Conservation (phyloP, 2,113 vertebrate genomes). For the Trogon melanurus region DNA sequence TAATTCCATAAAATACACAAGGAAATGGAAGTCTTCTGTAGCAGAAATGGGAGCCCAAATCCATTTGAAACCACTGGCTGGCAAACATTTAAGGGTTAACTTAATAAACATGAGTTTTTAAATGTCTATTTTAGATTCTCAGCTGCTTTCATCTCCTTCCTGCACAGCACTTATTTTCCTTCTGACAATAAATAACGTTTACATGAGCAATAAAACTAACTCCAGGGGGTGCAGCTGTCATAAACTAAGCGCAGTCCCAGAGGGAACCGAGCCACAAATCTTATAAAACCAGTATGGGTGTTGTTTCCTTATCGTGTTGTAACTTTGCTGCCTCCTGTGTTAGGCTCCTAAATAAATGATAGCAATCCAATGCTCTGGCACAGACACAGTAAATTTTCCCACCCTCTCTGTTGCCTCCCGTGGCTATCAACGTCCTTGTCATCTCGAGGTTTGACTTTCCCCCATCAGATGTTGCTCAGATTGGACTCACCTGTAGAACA, state of each 20-base stretch:
- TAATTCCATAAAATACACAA: not conserved
- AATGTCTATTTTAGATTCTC: not conserved
- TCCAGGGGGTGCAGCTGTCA: not conserved
- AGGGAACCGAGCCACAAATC: not conserved
- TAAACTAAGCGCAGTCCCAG: not conserved
- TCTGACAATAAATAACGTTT: slow-evolving; percentile 26
- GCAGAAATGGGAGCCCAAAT: not conserved
- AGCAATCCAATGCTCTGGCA: not conserved
- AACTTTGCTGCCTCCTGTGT: not conserved
- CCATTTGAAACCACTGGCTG: not conserved
- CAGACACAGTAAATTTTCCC: not conserved
- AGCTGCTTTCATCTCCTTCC: slow-evolving; percentile 30
- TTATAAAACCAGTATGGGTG: not conserved
- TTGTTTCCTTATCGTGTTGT: not conserved
- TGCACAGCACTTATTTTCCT: not conserved
- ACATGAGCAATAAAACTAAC: slow-evolving; percentile 13
- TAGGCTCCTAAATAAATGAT: not conserved
- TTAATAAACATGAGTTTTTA: not conserved
- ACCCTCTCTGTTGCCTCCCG: not conserved
- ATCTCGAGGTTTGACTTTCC: not conserved
- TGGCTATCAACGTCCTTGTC: not conserved
- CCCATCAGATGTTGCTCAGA: not conserved
- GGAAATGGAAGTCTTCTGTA: not conserved
- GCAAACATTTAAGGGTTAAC: slow-evolving; percentile 7
- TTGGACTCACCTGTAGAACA: not conserved